These are phyloP conservation scores for Cherax destructor DNA, from an alignment of 1,140 invertebrate species.

Conservation along the genomic window DNA sequence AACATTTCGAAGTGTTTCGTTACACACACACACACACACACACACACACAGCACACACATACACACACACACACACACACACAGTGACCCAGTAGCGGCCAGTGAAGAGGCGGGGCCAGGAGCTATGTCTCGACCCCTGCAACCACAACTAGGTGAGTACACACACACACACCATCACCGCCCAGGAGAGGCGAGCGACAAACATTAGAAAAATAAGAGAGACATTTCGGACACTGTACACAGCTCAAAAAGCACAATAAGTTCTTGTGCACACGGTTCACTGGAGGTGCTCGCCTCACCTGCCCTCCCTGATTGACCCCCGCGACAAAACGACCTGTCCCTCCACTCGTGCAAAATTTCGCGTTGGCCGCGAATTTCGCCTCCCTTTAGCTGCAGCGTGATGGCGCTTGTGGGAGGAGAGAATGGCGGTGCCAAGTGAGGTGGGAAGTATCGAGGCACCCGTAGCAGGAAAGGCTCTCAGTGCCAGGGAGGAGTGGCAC, in stretches of 20 bases:
- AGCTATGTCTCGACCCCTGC: too few species aligned
- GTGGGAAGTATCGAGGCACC: background rate
- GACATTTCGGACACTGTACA: background rate
- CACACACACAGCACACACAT: background rate
- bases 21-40: background rate
- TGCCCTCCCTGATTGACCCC: slow-evolving; percentile 48
- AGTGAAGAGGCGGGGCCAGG: too few species aligned
- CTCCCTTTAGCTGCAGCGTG: background rate
- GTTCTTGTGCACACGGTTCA: slow-evolving; percentile 6
- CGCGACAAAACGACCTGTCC: slow-evolving; percentile 24
- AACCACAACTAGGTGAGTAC: too few species aligned
- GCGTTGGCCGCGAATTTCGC: background rate
- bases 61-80: background rate
- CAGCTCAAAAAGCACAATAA: slow-evolving; percentile 58
- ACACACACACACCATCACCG: too few species aligned
- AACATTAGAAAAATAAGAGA: background rate
- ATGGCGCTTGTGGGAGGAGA: too few species aligned
- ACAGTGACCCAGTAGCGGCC: too few species aligned
- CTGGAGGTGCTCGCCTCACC: slow-evolving; percentile 27
- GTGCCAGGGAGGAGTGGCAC: too few species aligned
- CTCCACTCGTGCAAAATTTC: slow-evolving; percentile 7
- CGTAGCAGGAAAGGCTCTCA: too few species aligned
- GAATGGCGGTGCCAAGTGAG: too few species aligned
- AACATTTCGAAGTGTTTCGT: too few species aligned
- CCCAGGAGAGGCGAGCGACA: background rate